Conservation (phyloP, 2,888 invertebrate genomes). For the Parascotia fuliginaria region DNA sequence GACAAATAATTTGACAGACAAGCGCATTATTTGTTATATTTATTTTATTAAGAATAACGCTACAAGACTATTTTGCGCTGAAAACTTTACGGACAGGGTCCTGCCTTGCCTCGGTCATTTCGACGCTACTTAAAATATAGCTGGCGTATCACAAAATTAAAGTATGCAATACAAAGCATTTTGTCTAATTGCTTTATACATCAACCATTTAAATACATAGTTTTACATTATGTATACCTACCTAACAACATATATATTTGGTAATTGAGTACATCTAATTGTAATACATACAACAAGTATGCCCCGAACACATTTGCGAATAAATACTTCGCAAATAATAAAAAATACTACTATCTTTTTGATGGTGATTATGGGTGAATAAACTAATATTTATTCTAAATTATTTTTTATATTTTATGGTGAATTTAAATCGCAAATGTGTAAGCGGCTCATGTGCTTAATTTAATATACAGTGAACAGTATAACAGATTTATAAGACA, state of each 20-base stretch:
- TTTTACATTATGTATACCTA: constrained; percentile 13
- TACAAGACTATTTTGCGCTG: too few relatives aligned
- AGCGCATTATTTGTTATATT: too few relatives aligned
- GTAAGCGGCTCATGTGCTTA: constrained; percentile 23
- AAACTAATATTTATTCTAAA: too few relatives aligned
- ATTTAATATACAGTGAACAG: constrained; percentile 31
- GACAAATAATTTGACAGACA: too few relatives aligned
- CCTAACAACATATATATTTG: constrained; percentile 29
- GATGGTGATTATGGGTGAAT: too few relatives aligned
- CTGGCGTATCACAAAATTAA: not conserved
- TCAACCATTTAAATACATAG: constrained; percentile 7
- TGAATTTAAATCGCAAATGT: constrained; percentile 21
- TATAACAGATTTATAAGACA: constrained; percentile 24
- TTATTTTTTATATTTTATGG: constrained; percentile 3
- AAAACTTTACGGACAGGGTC: too few relatives aligned
- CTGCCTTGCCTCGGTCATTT: too few relatives aligned
- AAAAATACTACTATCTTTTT: too few relatives aligned
- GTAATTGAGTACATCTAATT: constrained; percentile 40
- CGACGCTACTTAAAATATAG: too few relatives aligned
- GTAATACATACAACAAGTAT: constrained; percentile 29
- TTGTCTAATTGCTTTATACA: too few relatives aligned
- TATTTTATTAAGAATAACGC: too few relatives aligned
- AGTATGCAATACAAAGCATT: not conserved
- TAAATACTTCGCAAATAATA: too few relatives aligned
- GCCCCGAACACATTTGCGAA: constrained; percentile 20